Conservation (phyloP, 2,797 vertebrate species). For the Phrynocephalus vlangalii region DNA sequence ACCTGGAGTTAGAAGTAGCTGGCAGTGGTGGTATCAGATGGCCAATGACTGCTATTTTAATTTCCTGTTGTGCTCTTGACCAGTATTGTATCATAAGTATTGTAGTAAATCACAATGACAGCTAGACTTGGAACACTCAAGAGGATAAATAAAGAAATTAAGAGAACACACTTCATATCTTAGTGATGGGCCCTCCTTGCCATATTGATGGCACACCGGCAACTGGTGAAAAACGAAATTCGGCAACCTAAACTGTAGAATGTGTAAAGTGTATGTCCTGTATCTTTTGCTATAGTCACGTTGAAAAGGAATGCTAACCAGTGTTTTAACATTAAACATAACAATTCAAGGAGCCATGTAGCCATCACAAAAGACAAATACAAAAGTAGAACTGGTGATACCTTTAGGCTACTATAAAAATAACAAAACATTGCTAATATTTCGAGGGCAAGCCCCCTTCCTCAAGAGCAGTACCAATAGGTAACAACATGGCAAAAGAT, state of each 20-base stretch:
- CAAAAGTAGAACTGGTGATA: too few relatives aligned
- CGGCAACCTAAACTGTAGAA: not conserved
- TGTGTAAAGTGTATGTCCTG: not conserved
- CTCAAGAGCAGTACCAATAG: too few relatives aligned
- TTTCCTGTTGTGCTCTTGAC: not conserved
- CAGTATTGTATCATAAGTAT: too few relatives aligned
- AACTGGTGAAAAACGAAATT: not conserved
- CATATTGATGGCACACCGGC: not conserved
- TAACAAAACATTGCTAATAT: too few relatives aligned
- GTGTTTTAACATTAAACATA: constrained; percentile 11
- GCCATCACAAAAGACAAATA: too few relatives aligned
- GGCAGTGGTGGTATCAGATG: not conserved
- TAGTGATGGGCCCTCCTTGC: not conserved
- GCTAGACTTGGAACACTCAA: not conserved
- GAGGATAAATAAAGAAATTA: not conserved
- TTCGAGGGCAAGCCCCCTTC: too few relatives aligned
- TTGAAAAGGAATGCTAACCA: not conserved
- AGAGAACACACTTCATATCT: not conserved
- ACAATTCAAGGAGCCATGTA: too few relatives aligned
- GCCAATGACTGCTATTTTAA: not conserved
- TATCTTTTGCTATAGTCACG: not conserved
- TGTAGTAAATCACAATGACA: not conserved
- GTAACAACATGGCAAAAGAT: too few relatives aligned
- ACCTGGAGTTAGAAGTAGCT: not conserved
- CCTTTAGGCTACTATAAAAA: too few relatives aligned